Evolutionary conservation across 2,888 invertebrate species (phyloP).

Genomic region (Sarcophaga rosellei): DNA sequence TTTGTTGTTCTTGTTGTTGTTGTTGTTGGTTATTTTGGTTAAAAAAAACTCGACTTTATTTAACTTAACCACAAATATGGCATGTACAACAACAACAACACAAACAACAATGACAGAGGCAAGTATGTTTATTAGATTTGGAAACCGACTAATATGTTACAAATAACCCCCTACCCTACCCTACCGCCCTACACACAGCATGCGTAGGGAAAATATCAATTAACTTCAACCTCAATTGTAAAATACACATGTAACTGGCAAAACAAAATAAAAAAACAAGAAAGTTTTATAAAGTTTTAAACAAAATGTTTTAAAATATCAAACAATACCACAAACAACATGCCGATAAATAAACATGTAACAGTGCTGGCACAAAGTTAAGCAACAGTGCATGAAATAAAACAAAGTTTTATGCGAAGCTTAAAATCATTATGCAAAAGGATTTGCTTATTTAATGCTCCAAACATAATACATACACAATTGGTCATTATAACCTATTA

Average conservation of each 20-base stretch:
- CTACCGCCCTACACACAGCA: neutral
- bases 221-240: conserved; percentile 64
- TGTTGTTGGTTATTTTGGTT: conserved; percentile 31
- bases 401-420: no score
- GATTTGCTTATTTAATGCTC: no score
- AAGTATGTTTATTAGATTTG: conserved; percentile 44
- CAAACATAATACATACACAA: no score
- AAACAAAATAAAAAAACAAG: neutral
- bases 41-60: conserved; percentile 54
- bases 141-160: conserved; percentile 24
- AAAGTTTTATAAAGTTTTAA: conserved; percentile 52
- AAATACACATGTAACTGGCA: conserved; percentile 57
- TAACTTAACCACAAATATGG: conserved; percentile 60
- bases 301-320: conserved; percentile 31
- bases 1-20: neutral
- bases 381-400: neutral
- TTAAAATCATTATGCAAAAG: no score
- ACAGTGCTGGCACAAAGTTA: neutral
- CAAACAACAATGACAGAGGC: conserved; percentile 17
- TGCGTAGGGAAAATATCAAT: conserved; percentile 61
- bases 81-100: conserved; percentile 20
- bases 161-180: neutral
- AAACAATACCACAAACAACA: conserved; percentile 38
- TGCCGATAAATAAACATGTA: neutral
- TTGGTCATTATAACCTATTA: no score